These are phyloP conservation scores for Pseudomyrmex sp. DNA, from an alignment of 1,140 invertebrate genomes.

Conservation along the genomic window DNA sequence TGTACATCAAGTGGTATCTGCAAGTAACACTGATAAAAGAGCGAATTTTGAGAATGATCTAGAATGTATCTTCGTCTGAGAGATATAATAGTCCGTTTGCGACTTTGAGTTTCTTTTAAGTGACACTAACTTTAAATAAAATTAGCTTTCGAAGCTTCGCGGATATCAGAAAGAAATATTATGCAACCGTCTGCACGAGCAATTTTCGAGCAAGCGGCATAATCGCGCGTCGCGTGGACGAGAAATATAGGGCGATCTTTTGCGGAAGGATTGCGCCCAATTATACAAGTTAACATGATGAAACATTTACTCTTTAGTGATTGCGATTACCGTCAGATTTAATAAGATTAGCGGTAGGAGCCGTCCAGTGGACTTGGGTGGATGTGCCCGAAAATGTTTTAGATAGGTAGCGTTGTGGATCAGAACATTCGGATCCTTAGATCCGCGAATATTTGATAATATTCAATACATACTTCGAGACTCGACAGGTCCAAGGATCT, in stretches of 20 bases:
- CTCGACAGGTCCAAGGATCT: constrained; percentile 37
- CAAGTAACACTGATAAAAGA: not conserved
- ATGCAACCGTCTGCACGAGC: constrained; percentile 10
- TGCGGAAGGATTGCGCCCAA: constrained; percentile 1
- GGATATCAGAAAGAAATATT: constrained; percentile 19
- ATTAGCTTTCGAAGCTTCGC: constrained; percentile 34
- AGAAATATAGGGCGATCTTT: not conserved
- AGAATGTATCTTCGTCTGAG: constrained; percentile 18
- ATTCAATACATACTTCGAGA: constrained; percentile 18
- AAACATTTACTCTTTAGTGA: constrained; percentile 72
- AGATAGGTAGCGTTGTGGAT: constrained; percentile 43
- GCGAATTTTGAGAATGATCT: not conserved
- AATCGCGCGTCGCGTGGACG: constrained; percentile 37
- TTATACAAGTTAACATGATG: constrained; percentile 47
- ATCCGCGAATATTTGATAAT: constrained; percentile 40
- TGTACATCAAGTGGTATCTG: not conserved
- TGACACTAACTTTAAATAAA: constrained; percentile 22
- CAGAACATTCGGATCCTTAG: constrained; percentile 23
- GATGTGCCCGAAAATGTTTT: constrained; percentile 67
- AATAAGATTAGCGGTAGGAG: constrained; percentile 78
- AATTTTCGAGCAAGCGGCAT: constrained; percentile 30
- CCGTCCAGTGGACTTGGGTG: constrained; percentile 79
- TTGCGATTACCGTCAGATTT: constrained; percentile 63
- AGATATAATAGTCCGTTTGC: constrained; percentile 16
- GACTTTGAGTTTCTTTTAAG: constrained; percentile 24